These are phyloP conservation scores for Ruditapes philippinarum DNA, from an alignment of 1,140 invertebrate species.

Conservation along the genomic window DNA sequence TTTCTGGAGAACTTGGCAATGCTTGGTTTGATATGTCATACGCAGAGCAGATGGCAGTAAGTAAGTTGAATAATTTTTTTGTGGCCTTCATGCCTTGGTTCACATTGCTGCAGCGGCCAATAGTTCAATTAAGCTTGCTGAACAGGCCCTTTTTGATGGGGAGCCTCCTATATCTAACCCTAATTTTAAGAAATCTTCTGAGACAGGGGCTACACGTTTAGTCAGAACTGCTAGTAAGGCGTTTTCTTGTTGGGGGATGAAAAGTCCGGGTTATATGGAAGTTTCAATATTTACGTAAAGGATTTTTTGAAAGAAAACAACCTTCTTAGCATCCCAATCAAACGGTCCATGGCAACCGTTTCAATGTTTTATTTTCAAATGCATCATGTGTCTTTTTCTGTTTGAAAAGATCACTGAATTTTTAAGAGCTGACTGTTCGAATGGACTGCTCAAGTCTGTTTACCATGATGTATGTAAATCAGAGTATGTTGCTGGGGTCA, in stretches of 20 bases:
- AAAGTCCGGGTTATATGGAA: conserved; percentile 35
- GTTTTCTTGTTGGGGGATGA: conserved; percentile 65
- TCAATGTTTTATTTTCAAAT: conserved; percentile 56
- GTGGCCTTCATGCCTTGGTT: conserved; percentile 57
- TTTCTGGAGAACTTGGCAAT: conserved; percentile 45
- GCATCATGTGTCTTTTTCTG: not conserved
- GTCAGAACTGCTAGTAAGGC: conserved; percentile 53
- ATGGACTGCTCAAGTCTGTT: not conserved
- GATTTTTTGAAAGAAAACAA: conserved; percentile 42
- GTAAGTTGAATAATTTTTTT: conserved; percentile 60
- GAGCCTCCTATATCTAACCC: conserved; percentile 42
- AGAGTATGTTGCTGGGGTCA: conserved; percentile 45
- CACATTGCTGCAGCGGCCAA: conserved; percentile 50
- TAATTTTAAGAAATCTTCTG: conserved; percentile 11
- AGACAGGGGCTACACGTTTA: conserved; percentile 32
- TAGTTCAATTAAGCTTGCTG: not conserved
- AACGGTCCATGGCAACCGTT: conserved; percentile 50
- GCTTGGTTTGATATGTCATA: conserved; percentile 40
- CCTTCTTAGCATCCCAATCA: conserved; percentile 32
- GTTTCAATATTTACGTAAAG: conserved; percentile 1
- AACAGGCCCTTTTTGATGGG: conserved; percentile 51
- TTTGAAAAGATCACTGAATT: not conserved
- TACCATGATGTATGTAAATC: not conserved
- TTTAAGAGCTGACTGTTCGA: not conserved
- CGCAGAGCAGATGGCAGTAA: conserved; percentile 18